Conservation (phyloP, 2,888 invertebrate species). For the Thymelicus acteon region DNA sequence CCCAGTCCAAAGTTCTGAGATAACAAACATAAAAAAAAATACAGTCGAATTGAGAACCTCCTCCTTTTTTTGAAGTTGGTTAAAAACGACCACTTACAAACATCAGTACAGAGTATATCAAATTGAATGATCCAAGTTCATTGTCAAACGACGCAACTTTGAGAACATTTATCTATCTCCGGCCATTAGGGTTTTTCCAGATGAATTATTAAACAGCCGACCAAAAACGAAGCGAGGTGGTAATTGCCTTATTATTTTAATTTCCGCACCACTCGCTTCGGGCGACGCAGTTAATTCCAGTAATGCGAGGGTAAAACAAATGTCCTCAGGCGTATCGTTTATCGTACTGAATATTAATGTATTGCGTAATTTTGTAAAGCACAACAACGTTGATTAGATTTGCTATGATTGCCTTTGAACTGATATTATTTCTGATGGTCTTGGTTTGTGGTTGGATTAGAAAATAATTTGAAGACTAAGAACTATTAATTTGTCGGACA, state of each 20-base stretch:
- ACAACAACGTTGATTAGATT: conserved; percentile 5
- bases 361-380: not conserved
- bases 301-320: conserved; percentile 32
- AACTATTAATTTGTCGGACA: no score
- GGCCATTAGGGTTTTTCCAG: conserved; percentile 22
- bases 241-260: conserved; percentile 39
- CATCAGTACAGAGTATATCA: not conserved
- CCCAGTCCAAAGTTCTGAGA: no score
- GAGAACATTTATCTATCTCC: conserved; percentile 29
- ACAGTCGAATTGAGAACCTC: no score
- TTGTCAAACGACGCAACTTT: conserved; percentile 20
- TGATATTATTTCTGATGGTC: not conserved
- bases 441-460: no score
- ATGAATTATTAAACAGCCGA: conserved; percentile 33
- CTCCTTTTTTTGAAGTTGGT: no score
- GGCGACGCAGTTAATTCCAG: conserved; percentile 27
- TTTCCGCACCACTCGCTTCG: conserved; percentile 20
- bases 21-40: no score
- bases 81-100: not conserved
- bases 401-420: not conserved
- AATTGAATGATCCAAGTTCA: conserved; percentile 19
- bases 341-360: conserved; percentile 29
- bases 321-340: conserved; percentile 23
- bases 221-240: conserved; percentile 25
- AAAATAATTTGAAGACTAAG: no score